Evolutionary conservation across 2,113 vertebrate species (phyloP).

Genomic region (Callocephalon fimbriatum): DNA sequence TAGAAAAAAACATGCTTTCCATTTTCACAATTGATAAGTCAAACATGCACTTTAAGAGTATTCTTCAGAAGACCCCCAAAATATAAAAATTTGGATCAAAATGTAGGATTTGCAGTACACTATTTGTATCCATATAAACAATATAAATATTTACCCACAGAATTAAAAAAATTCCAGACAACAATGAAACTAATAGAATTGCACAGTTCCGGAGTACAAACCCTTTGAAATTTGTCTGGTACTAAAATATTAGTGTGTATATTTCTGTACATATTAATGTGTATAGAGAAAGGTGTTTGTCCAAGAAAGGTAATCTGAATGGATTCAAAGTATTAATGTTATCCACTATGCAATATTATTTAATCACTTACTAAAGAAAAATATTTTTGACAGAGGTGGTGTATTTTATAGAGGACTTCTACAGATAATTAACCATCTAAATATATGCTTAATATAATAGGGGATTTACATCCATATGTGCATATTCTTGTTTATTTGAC

Average conservation of each 20-base stretch:
- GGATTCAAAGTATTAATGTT: neutral
- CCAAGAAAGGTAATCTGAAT: neutral
- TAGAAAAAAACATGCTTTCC: neutral
- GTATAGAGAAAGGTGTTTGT: neutral
- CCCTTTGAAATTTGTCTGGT: neutral
- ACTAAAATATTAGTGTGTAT: neutral
- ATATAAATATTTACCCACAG: neutral
- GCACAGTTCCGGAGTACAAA: neutral
- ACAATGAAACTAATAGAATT: neutral
- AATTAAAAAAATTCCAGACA: neutral
- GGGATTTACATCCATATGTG: neutral
- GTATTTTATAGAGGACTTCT: neutral
- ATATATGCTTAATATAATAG: neutral
- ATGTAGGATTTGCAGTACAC: neutral
- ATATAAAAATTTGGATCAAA: neutral
- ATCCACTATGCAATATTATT: neutral
- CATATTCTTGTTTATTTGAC: neutral
- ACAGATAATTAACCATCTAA: neutral
- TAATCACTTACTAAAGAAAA: neutral
- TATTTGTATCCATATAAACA: neutral
- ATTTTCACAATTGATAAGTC: neutral
- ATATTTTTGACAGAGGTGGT: neutral
- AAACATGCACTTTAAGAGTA: neutral
- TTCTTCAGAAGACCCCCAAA: neutral
- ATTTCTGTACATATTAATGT: neutral